Percentiles rank a stretch among this genome's conserved stretches.
phyloP scores from a whole-genome alignment of 2,888 invertebrate species.

The Sturmia bella region DNA sequence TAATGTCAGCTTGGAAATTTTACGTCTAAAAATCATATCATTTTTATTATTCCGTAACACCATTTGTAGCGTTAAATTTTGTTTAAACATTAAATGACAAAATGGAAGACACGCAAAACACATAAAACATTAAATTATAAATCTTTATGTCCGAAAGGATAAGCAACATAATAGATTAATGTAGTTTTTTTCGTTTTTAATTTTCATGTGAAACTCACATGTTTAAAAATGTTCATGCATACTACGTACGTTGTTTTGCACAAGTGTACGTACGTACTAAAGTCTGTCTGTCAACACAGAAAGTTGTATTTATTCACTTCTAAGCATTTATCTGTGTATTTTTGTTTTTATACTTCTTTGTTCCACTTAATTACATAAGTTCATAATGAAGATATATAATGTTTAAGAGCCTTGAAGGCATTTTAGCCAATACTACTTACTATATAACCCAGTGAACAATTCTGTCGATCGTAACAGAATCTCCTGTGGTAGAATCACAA shows the following conservation, averaged over 20 bases:
- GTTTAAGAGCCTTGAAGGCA: conserved; percentile 33
- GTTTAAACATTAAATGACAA: conserved; percentile 10
- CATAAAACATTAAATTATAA: conserved; percentile 14
- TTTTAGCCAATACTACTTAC: not conserved
- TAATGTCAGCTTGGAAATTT: too few species aligned
- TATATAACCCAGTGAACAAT: not conserved
- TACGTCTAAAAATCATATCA: too few species aligned
- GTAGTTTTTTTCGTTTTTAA: too few species aligned
- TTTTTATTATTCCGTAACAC: too few species aligned
- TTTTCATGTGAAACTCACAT: too few species aligned
- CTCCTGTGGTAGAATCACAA: too few species aligned
- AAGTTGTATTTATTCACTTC: conserved; percentile 13
- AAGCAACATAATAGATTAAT: too few species aligned
- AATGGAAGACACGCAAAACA: not conserved
- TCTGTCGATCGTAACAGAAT: too few species aligned
- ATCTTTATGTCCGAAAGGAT: conserved; percentile 24
- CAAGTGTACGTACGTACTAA: not conserved
- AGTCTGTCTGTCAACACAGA: conserved; percentile 27
- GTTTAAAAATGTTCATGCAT: too few species aligned
- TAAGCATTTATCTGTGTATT: not conserved
- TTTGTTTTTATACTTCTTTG: not conserved
- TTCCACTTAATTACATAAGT: conserved; percentile 38
- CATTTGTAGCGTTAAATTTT: not conserved
- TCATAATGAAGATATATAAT: conserved; percentile 62
- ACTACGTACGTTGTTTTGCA: not conserved